Evolutionary conservation across 2,888 invertebrate species (phyloP).

Genomic region (Troilus luridus): DNA sequence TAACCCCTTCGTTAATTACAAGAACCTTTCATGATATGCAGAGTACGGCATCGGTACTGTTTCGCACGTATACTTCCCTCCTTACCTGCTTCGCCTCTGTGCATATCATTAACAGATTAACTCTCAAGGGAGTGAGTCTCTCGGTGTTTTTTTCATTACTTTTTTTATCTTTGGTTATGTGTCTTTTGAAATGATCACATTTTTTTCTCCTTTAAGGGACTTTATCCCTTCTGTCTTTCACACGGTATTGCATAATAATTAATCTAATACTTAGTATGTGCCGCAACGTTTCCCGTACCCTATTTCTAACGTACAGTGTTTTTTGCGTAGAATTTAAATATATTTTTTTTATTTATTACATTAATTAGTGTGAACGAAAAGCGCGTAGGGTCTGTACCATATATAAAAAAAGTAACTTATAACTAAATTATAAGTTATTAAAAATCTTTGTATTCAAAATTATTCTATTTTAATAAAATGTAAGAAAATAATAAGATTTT

Average conservation of each 20-base stretch:
- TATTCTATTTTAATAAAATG: no score
- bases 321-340: background rate
- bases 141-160: background rate
- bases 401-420: no score
- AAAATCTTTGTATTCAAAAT: no score
- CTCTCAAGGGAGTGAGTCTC: background rate
- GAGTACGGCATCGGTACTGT: background rate
- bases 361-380: background rate
- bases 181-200: slow-evolving; percentile 49
- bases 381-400: background rate
- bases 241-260: slow-evolving; percentile 38
- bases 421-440: no score
- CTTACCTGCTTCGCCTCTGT: background rate
- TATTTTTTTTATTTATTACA: background rate
- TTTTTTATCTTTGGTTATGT: slow-evolving; percentile 27
- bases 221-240: slow-evolving; percentile 19
- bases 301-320: background rate
- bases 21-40: background rate
- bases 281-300: background rate
- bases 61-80: slow-evolving; percentile 1
- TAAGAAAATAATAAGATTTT: no score
- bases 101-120: slow-evolving; percentile 55
- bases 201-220: background rate
- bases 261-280: background rate
- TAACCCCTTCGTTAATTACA: background rate